phyloP scores from a whole-genome alignment of 2,113 vertebrate genomes.

The Chloebia gouldiae region DNA sequence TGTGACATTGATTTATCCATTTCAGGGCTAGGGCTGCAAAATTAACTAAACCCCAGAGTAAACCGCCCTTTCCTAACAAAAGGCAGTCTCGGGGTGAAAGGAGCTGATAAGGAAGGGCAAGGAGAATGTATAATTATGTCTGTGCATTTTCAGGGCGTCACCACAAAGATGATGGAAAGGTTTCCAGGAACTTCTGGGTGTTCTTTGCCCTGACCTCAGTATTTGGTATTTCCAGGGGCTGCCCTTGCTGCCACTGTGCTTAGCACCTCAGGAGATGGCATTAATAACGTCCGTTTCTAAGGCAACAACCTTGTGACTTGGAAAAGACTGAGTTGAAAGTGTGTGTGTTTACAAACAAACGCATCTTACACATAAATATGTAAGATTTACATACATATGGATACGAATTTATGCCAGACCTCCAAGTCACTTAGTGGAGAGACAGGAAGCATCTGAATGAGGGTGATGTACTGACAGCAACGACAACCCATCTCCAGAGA shows the following conservation, averaged over 20 bases:
- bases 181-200: background rate
- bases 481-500: accelerated
- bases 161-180: background rate
- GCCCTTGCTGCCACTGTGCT: background rate
- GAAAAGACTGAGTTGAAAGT: background rate
- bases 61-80: background rate
- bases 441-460: background rate
- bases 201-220: background rate
- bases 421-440: background rate
- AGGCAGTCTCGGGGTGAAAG: background rate
- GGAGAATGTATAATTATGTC: background rate
- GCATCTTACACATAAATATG: background rate
- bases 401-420: background rate
- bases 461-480: background rate
- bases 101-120: background rate
- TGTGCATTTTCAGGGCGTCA: background rate
- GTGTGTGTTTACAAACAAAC: constrained; percentile 26
- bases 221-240: background rate
- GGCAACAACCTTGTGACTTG: constrained; percentile 32
- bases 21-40: background rate
- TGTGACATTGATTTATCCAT: background rate
- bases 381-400: background rate
- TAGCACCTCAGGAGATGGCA: background rate
- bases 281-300: constrained; percentile 11
- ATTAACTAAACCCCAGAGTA: background rate